Evolutionary conservation across 2,797 vertebrate genomes (phyloP), one percentile per base, ranked within the genome.

Genomic region (Hippocampus kuda): DNA sequence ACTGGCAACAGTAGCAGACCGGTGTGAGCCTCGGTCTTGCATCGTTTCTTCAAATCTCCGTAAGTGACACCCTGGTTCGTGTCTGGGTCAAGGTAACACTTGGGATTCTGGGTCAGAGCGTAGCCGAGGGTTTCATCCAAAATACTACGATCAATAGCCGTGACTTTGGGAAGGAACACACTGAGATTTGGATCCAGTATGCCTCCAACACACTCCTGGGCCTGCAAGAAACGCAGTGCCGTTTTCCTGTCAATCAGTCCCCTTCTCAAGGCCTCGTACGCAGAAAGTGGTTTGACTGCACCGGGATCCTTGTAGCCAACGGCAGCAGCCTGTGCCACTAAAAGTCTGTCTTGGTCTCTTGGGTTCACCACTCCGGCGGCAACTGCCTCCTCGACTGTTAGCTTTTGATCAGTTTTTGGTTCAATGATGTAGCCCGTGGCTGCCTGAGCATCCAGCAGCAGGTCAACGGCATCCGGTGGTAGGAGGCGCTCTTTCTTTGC

Each of bases 391-490:
- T 95, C 93, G 22, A 97, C 94, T 0, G 91, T 94, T 69, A 97
- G 79, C 26, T 90, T 89, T 81, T 93, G 92, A 65, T 94, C 95
- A 38, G 88, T 88, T 68, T 90, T 93, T 0, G 93, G 91, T 69
- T 96, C 93, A 78, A 95, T 95, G 54, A 96, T 91, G 1, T 94
- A 93, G 53, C 94, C 94, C 1, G 94, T 96, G 59, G 94, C 94
- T 75, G 94, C 94, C 80, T 96, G 94, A 64, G 94, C 94, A 85
- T 96, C 94, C 20, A 89, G 69, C 4, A 89, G 78, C 67, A 79
- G 92, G 77, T 75, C 88, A 16, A 90, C 81, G 0, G 90, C 89
- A 75, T 94, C 92, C 27, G 90, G 75, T 62, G 90, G 86, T 51
- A 96, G 83, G 1, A 96, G 83, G 70, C 93, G 90, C 67, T 92